These are phyloP conservation scores for Delia radicum DNA, from an alignment of 1,140 invertebrate species.

Conservation along the genomic window DNA sequence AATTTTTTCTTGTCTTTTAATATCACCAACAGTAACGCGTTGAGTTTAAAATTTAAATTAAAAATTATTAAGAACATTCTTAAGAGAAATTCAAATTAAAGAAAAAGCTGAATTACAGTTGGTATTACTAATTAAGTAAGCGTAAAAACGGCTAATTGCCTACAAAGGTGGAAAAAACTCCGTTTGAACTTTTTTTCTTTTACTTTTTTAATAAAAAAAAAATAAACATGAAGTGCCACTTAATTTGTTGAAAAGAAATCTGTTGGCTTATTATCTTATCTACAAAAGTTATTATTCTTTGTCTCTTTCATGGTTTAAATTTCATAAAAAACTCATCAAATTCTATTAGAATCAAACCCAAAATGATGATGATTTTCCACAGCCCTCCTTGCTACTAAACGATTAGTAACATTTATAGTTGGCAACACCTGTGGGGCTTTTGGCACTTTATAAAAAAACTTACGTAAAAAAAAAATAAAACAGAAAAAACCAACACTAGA, in stretches of 20 bases:
- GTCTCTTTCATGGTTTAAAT: neutral
- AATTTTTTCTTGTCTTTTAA: neutral
- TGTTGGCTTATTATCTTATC: neutral
- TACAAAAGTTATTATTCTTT: neutral
- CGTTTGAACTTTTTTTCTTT: neutral
- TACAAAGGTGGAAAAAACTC: neutral
- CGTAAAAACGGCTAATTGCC: slow-evolving; percentile 14
- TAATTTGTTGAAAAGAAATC: neutral
- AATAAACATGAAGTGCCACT: too few species aligned
- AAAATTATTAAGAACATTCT: neutral
- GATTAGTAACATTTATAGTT: neutral
- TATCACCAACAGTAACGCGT: too few species aligned
- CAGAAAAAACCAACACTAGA: neutral
- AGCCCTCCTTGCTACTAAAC: neutral
- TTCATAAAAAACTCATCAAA: neutral
- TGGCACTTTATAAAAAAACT: neutral
- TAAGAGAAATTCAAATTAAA: neutral
- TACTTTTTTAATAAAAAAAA: neutral
- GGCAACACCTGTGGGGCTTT: slow-evolving; percentile 10
- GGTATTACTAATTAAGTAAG: slow-evolving; percentile 12
- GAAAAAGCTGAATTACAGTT: neutral
- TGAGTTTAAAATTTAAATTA: slow-evolving; percentile 11
- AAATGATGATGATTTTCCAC: neutral
- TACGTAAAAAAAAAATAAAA: neutral
- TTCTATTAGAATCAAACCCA: neutral